These are phyloP conservation scores for Lottia gigantea DNA, from an alignment of 2,888 invertebrate genomes.

Conservation along the genomic window DNA sequence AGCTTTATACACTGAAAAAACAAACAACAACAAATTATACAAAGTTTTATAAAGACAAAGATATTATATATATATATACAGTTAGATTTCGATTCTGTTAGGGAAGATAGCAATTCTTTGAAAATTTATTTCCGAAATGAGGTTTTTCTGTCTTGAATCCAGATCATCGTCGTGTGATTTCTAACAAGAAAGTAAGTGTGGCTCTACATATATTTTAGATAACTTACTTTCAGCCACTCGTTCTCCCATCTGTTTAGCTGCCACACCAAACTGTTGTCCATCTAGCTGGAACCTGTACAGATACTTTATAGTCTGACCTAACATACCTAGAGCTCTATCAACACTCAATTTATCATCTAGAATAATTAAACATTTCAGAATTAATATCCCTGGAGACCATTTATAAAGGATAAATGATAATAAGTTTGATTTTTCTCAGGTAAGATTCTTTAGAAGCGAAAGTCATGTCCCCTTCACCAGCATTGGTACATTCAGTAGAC, in stretches of 20 bases:
- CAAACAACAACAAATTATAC: not conserved
- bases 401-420: too few species aligned
- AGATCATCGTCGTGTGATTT: too few species aligned
- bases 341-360: not conserved
- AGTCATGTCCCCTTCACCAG: too few species aligned
- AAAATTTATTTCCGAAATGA: too few species aligned
- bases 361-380: not conserved
- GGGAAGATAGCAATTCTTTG: too few species aligned
- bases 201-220: not conserved
- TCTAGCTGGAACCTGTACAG: not conserved
- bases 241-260: not conserved
- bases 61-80: too few species aligned
- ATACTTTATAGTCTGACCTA: not conserved
- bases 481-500: too few species aligned
- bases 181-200: not conserved
- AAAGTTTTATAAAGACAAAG: not conserved
- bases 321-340: conserved; percentile 3
- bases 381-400: too few species aligned
- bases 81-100: too few species aligned
- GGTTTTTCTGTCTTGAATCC: too few species aligned
- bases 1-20: not conserved
- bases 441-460: too few species aligned
- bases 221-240: not conserved
- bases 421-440: too few species aligned
- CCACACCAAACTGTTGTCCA: not conserved